A percentile compares a stretch with the other conserved stretches of the same genome.
Conservation (phyloP, 2,797 vertebrate species). For the Sebastes kiyomatsui region DNA sequence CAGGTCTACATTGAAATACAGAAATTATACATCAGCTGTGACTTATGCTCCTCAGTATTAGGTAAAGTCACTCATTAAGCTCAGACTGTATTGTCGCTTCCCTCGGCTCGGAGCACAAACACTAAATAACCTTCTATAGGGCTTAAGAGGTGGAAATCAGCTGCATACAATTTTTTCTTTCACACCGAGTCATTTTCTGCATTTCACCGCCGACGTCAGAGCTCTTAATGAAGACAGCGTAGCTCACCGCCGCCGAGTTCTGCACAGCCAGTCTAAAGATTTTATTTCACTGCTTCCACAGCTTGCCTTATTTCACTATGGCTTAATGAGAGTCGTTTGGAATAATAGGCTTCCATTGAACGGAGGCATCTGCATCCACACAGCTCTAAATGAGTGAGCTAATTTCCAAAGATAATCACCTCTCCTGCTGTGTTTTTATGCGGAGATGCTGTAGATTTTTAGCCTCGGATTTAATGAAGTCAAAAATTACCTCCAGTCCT, state of each 20-base stretch:
- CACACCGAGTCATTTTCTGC: conserved; percentile 56
- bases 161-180: conserved; percentile 73
- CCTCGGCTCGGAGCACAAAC: conserved; percentile 57
- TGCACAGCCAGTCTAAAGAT: conserved; percentile 80
- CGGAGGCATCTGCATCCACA: conserved; percentile 86
- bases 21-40: conserved; percentile 64
- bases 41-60: conserved; percentile 53
- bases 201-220: conserved; percentile 67
- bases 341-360: conserved; percentile 89
- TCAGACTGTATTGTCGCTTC: conserved; percentile 61
- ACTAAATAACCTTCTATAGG: conserved; percentile 62
- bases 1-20: conserved; percentile 38
- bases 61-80: conserved; percentile 66
- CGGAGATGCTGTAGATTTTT: conserved; percentile 74
- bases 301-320: conserved; percentile 87
- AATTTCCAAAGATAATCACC: conserved; percentile 87
- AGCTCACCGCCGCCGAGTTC: conserved; percentile 63
- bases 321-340: conserved; percentile 89
- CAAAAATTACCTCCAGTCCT: conserved; percentile 70
- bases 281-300: conserved; percentile 84
- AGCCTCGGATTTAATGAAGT: conserved; percentile 75
- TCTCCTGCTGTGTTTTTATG: conserved; percentile 79
- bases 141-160: conserved; percentile 70
- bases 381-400: conserved; percentile 84
- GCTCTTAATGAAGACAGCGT: conserved; percentile 74